Conservation (phyloP, 53 echinoderm and acorn worm genomes). For the Glandiceps talaboti region DNA sequence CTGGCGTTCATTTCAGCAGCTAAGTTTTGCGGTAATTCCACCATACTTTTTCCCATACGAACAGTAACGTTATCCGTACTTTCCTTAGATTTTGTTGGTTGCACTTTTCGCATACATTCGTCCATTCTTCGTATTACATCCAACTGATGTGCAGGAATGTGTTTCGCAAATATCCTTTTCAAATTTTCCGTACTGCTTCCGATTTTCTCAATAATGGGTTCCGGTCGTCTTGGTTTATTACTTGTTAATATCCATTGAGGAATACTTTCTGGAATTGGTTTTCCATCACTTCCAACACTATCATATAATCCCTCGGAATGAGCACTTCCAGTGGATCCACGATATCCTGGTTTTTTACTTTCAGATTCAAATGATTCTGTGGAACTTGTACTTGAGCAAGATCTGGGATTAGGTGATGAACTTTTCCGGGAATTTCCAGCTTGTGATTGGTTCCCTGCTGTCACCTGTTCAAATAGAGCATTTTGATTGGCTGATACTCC, state of each 20-base stretch:
- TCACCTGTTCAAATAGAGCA: background rate
- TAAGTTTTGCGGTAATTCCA: background rate
- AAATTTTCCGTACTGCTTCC: slow-evolving; percentile 16
- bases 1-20: background rate
- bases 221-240: slow-evolving; percentile 4
- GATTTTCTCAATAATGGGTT: slow-evolving; percentile 28
- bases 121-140: background rate
- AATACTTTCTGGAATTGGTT: background rate
- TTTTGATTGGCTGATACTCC: background rate
- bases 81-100: background rate
- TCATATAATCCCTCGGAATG: background rate
- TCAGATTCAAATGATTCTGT: background rate
- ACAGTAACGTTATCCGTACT: background rate
- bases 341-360: background rate
- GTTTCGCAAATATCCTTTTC: slow-evolving; percentile 27
- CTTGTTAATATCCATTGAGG: background rate
- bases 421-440: background rate
- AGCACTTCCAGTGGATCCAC: background rate
- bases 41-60: background rate
- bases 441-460: background rate
- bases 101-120: slow-evolving; percentile 7
- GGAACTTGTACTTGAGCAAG: background rate
- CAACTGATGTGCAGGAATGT: slow-evolving; percentile 14
- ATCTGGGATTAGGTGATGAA: background rate
- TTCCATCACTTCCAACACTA: background rate